These are phyloP conservation scores for Polyommatus iphigenia DNA, from an alignment of 2,888 invertebrate species.

Conservation along the genomic window DNA sequence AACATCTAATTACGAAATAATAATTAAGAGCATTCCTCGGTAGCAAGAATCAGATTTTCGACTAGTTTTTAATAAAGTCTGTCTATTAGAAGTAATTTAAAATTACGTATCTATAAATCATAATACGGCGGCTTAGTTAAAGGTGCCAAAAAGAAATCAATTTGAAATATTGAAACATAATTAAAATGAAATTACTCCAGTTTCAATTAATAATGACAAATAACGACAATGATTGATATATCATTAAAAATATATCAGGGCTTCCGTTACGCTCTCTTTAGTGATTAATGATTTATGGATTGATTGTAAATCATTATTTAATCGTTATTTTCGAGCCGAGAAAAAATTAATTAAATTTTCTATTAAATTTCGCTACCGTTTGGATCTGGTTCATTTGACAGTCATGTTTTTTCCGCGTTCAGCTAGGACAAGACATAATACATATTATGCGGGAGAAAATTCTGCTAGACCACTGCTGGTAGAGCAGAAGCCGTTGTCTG, in stretches of 20 bases:
- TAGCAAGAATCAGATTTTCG: neutral
- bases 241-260: conserved; percentile 46
- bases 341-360: conserved; percentile 16
- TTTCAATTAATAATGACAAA: conserved; percentile 51
- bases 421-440: too few species aligned
- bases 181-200: conserved; percentile 47
- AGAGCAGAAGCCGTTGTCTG: too few species aligned
- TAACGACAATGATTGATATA: conserved; percentile 52
- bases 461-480: too few species aligned
- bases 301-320: conserved; percentile 47
- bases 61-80: conserved; percentile 2
- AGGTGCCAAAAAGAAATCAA: conserved; percentile 28
- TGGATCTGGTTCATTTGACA: conserved; percentile 1
- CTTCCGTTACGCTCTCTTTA: conserved; percentile 68
- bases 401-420: neutral
- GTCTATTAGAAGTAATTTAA: conserved; percentile 15
- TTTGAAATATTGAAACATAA: conserved; percentile 33
- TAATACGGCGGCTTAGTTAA: conserved; percentile 16
- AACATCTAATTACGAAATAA: neutral
- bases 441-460: too few species aligned
- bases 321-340: neutral
- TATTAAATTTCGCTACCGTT: conserved; percentile 19
- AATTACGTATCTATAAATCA: neutral
- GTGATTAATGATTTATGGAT: conserved; percentile 61
- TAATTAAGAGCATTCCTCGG: neutral